These are phyloP conservation scores for Atherix ibis DNA, from an alignment of 2,888 invertebrate species.

Conservation along the genomic window DNA sequence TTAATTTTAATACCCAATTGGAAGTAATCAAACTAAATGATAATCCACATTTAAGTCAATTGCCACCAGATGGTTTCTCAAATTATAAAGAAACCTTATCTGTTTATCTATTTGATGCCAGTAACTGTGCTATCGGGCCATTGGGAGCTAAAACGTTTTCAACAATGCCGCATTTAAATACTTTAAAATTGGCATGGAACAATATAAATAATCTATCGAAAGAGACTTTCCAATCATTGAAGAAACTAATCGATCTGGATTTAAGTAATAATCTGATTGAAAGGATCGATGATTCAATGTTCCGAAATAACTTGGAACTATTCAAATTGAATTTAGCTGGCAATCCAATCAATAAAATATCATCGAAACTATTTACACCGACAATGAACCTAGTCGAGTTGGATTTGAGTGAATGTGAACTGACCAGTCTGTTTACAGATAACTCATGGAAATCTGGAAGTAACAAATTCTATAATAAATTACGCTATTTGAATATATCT, in stretches of 20 bases:
- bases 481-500: conserved; percentile 40
- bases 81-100: conserved; percentile 43
- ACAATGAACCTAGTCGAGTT: conserved; percentile 46
- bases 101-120: conserved; percentile 54
- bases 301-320: conserved; percentile 49
- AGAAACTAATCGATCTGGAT: conserved; percentile 50
- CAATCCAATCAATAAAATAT: conserved; percentile 51
- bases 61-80: conserved; percentile 51
- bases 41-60: conserved; percentile 47
- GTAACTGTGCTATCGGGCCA: conserved; percentile 51
- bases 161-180: conserved; percentile 52
- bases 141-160: conserved; percentile 48
- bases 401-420: conserved; percentile 52
- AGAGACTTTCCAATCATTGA: conserved; percentile 39
- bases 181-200: conserved; percentile 52
- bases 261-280: conserved; percentile 53
- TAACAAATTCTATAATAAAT: conserved; percentile 35
- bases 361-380: conserved; percentile 47
- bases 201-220: conserved; percentile 40
- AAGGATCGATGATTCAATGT: conserved; percentile 43
- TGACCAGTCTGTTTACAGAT: conserved; percentile 50
- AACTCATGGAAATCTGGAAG: conserved; percentile 33
- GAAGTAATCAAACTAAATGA: conserved; percentile 55
- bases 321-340: conserved; percentile 49
- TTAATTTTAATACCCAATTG: conserved; percentile 50